Evolutionary conservation across 2,888 invertebrate genomes (phyloP).

Genomic region (Spicauda simplicius): DNA sequence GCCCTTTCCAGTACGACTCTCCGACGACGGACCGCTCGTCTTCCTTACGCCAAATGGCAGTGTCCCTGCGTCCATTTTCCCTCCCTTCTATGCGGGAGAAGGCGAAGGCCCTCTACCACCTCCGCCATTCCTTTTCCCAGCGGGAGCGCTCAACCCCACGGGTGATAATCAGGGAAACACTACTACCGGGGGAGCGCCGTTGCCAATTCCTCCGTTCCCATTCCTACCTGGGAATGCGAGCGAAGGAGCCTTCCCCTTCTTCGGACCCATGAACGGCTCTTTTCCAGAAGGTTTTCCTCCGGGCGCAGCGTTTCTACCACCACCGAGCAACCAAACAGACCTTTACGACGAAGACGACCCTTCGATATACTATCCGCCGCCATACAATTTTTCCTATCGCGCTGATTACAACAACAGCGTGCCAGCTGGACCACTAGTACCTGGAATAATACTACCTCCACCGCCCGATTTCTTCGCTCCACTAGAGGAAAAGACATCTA

Average conservation of each 20-base stretch:
- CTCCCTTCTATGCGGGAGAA: conserved; percentile 87
- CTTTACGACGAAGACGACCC: conserved; percentile 96
- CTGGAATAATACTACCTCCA: conserved; percentile 94
- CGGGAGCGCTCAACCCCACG: conserved; percentile 81
- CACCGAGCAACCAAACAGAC: conserved; percentile 90
- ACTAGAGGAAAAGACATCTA: conserved; percentile 81
- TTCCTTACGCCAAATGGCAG: conserved; percentile 93
- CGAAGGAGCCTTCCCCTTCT: conserved; percentile 83
- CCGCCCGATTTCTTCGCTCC: conserved; percentile 94
- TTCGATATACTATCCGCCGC: conserved; percentile 95
- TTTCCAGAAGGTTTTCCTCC: conserved; percentile 84
- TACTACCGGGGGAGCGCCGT: conserved; percentile 87
- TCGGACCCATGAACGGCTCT: conserved; percentile 83
- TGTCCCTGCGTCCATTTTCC: conserved; percentile 88
- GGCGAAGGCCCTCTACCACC: conserved; percentile 81
- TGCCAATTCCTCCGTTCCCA: conserved; percentile 87
- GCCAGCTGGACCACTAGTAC: conserved; percentile 93
- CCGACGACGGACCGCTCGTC: conserved; percentile 93
- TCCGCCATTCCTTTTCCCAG: conserved; percentile 85
- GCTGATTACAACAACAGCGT: conserved; percentile 91
- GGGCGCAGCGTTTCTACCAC: conserved; percentile 86
- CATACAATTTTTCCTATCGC: conserved; percentile 94
- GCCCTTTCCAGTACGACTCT: conserved; percentile 96
- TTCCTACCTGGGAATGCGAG: conserved; percentile 85
- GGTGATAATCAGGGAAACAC: conserved; percentile 87